Evolutionary conservation across 1,140 invertebrate genomes (phyloP), one percentile per base, ranked within the genome.

Genomic region (Brachystomella parvula): DNA sequence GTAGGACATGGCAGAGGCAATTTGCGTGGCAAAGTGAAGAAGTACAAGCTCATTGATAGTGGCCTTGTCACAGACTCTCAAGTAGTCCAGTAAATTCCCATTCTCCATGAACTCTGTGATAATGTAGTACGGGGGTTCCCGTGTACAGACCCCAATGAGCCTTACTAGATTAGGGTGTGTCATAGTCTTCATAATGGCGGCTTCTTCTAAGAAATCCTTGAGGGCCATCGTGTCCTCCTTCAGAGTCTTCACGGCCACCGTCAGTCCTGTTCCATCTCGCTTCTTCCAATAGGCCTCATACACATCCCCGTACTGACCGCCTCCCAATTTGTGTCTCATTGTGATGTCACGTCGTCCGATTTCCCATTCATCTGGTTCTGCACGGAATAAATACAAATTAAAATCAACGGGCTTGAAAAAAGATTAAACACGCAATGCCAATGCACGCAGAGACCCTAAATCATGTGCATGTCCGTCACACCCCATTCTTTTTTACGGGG

Each of bases 101-200:
- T 95, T 90, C 61, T 89, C 89, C 96, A 99, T 99, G 77, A 98
- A 99, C 80, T 98, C 96, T 9, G 96, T 99, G 70, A 99, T 96
- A 74, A 99, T 99, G 78, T 98, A 99, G 79, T 98, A 98, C 0
- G 96, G 96, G 3, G 95, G 94, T 73, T 87, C 85, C 63, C 84
- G 74, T 17, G 85, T 87, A 74, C 84, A 88, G 47, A 87, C 86
- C 77, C 92, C 92, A 72, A 98, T 84, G 65, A 99, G 82, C 81
- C 98, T 94, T 61, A 99, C 96, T 67, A 99, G 82, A 83, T 99
- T 99, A 9, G 92, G 91, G 81, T 99, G 97, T 76, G 96, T 94
- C 92, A 99, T 96, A 80, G 97, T 94, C 77, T 99, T 99, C 96
- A 99, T 99, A 58, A 99, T 98, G 63, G 91, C 87, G 3, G 97